phyloP scores from a whole-genome alignment of 1,140 invertebrate species.

The Cyclargus thomasi region DNA sequence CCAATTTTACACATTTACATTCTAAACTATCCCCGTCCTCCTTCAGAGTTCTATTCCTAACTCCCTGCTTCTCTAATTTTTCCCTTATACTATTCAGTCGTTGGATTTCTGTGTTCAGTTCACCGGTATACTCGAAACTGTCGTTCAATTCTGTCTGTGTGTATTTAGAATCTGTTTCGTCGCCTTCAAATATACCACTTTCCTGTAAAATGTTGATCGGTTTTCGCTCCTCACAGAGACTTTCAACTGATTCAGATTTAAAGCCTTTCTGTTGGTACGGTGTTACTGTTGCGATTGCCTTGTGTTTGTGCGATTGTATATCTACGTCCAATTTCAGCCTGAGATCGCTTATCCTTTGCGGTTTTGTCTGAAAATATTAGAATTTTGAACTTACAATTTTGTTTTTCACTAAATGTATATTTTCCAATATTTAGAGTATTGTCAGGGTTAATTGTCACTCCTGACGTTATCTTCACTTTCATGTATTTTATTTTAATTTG shows the following conservation, averaged over 20 bases:
- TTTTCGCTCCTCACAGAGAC: conserved; percentile 60
- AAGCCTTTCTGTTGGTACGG: conserved; percentile 69
- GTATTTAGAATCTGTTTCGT: conserved; percentile 65
- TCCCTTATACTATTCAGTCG: conserved; percentile 76
- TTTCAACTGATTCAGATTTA: conserved; percentile 62
- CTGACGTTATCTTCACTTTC: too few relatives aligned
- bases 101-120: conserved; percentile 75
- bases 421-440: neutral
- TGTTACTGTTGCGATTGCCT: conserved; percentile 70
- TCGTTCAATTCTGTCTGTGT: conserved; percentile 76
- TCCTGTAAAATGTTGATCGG: conserved; percentile 75
- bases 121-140: conserved; percentile 63
- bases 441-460: conserved; percentile 7
- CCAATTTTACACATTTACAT: conserved; percentile 68
- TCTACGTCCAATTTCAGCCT: conserved; percentile 56
- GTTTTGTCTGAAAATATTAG: conserved; percentile 52
- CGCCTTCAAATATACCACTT: conserved; percentile 79
- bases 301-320: conserved; percentile 59
- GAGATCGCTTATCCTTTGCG: conserved; percentile 60
- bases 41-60: conserved; percentile 70
- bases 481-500: too few relatives aligned
- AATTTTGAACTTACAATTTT: too few relatives aligned
- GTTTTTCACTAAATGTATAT: too few relatives aligned
- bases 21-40: conserved; percentile 56
- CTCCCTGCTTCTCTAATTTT: conserved; percentile 73